A percentile compares a stretch with the other conserved stretches of the same genome.
These are phyloP conservation scores for Corella eumyota DNA, from an alignment of 23 tunicate species.

Conservation along the genomic window DNA sequence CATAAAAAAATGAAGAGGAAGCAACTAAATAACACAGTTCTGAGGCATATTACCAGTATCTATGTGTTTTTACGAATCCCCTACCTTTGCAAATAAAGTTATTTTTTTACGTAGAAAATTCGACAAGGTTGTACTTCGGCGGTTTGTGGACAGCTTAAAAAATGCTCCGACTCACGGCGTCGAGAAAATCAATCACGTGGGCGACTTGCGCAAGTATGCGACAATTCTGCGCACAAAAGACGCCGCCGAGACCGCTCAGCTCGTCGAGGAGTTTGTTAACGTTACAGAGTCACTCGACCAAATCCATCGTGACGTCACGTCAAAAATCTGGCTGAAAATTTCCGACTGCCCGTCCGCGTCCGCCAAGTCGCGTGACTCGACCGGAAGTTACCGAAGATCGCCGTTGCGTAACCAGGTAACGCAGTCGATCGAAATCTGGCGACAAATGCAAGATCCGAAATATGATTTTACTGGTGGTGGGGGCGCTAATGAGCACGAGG, in stretches of 20 bases:
- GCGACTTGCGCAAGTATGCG: conserved; percentile 50
- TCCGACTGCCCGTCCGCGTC: conserved; percentile 26
- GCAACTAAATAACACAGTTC: no score
- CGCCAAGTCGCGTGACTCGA: conserved; percentile 27
- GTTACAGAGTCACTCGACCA: conserved; percentile 58
- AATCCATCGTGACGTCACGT: conserved; percentile 54
- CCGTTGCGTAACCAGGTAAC: conserved; percentile 35
- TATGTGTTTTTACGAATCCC: not conserved
- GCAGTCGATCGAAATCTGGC: conserved; percentile 53
- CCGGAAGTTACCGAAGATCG: conserved; percentile 33
- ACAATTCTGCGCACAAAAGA: conserved; percentile 47
- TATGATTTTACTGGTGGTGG: conserved; percentile 36
- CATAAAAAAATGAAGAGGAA: no score
- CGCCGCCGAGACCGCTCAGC: conserved; percentile 50
- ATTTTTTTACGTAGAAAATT: conserved; percentile 36
- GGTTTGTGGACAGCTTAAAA: conserved; percentile 28
- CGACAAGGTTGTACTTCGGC: conserved; percentile 19
- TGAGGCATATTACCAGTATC: not conserved
- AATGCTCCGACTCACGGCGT: conserved; percentile 30
- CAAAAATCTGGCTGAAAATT: conserved; percentile 47
- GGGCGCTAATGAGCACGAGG: conserved; percentile 4
- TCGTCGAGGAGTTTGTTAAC: conserved; percentile 50
- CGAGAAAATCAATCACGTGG: conserved; percentile 30
- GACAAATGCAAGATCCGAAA: conserved; percentile 50
- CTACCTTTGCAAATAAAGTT: not conserved